Percentiles rank a stretch among this genome's conserved stretches.
phyloP scores from a whole-genome alignment of 1,140 invertebrate genomes.

The Magallana angulata region DNA sequence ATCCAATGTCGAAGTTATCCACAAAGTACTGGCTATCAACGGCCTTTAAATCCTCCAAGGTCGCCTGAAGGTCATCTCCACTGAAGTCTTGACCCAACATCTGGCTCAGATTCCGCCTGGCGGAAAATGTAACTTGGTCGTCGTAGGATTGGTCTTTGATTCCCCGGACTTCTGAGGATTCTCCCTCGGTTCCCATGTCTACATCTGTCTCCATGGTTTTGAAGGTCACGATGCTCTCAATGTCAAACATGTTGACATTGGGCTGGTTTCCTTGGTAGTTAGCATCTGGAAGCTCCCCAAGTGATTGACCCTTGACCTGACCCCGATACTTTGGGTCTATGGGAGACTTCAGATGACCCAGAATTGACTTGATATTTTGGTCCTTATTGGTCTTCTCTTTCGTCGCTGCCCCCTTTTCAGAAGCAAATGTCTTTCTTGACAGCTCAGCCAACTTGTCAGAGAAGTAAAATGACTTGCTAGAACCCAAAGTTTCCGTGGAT shows the following conservation, averaged over 20 bases:
- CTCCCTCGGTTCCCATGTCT: background rate
- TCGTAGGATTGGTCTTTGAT: background rate
- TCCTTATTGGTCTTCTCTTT: constrained; percentile 17
- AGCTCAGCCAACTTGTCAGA: constrained; percentile 27
- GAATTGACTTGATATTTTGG: constrained; percentile 37
- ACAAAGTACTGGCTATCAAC: constrained; percentile 57
- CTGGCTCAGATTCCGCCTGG: constrained; percentile 44
- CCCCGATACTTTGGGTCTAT: background rate
- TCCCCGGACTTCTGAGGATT: background rate
- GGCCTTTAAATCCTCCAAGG: constrained; percentile 53
- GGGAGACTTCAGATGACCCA: constrained; percentile 20
- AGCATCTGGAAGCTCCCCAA: constrained; percentile 37
- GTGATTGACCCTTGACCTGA: background rate
- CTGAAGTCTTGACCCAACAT: constrained; percentile 40
- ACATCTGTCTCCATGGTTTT: background rate
- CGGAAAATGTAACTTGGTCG: constrained; percentile 39
- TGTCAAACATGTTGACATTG: constrained; percentile 32
- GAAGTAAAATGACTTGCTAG: constrained; percentile 9
- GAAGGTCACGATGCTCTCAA: background rate
- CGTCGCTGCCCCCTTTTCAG: background rate
- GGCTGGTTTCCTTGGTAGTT: constrained; percentile 46
- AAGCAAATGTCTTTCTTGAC: background rate
- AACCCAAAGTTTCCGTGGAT: background rate
- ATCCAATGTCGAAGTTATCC: constrained; percentile 44
- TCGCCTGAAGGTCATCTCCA: constrained; percentile 52